Conservation (phyloP, 2,797 vertebrate genomes). For the Epinephelus awoara region DNA sequence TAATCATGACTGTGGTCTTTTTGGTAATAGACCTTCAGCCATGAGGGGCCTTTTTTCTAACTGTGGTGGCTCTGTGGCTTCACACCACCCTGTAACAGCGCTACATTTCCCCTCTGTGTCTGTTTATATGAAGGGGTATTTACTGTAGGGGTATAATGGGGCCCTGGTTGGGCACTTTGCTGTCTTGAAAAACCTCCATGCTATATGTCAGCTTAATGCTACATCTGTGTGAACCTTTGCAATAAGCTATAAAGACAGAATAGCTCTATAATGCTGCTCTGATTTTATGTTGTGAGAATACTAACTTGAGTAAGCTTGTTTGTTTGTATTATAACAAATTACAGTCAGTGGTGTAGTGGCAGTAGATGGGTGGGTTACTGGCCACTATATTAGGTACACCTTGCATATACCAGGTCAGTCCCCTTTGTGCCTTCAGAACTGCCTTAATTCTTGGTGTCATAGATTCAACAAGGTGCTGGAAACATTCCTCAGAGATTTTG, state of each 20-base stretch:
- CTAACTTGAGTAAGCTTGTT: constrained; percentile 1
- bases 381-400: too few species aligned
- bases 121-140: constrained; percentile 67
- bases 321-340: neutral
- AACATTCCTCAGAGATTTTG: too few species aligned
- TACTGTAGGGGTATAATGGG: constrained; percentile 35
- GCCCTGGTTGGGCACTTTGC: constrained; percentile 3
- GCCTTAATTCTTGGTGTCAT: too few species aligned
- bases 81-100: constrained; percentile 35
- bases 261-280: neutral
- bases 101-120: constrained; percentile 35
- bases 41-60: constrained; percentile 33
- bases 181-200: constrained; percentile 4
- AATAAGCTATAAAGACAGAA: neutral
- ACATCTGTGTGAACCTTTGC: constrained; percentile 13
- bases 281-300: neutral
- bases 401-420: too few species aligned
- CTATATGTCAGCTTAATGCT: constrained; percentile 8
- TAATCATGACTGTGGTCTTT: constrained; percentile 78
- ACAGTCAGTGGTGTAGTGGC: too few species aligned
- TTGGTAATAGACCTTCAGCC: constrained; percentile 47
- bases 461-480: too few species aligned
- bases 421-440: too few species aligned
- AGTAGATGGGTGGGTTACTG: too few species aligned
- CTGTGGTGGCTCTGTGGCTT: constrained; percentile 50